Evolutionary conservation across 2,113 vertebrate genomes (phyloP), one percentile per base, ranked within the genome.

Genomic region (Stegastes partitus): DNA sequence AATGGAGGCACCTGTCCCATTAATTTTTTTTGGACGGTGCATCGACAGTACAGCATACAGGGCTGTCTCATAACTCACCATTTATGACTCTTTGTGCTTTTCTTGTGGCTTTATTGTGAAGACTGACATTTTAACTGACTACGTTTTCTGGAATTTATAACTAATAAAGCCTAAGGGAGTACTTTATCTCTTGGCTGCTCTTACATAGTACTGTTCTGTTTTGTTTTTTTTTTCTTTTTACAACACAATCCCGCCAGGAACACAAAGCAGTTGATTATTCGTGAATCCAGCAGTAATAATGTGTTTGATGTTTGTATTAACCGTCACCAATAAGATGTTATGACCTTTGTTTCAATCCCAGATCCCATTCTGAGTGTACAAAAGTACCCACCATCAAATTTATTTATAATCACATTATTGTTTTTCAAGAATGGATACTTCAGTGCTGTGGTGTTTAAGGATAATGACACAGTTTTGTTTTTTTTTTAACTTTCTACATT

Each of bases 1-100:
- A 83, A 83, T 79, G 42, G 73, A 71, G 11, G 47, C 72, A 79
- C 70, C 70, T 87, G 73, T 14, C 54, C 11, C 70, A 57, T 77
- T 85, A 31, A 71, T 65, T 79, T 72, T 39, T 74, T 22, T 44
- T 23, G 7, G 7, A 55, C 56, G 11, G 23, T 55, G 67, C 25
- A 21, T 39, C 11, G 0, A 73, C 55, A 26, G 3, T 21, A 75
- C 28, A 51, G 18, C 25, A 44, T 50, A 26, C 47, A 45, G 19
- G 23, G 44, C 58, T 19, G 23, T 68, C 71, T 45, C 66, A 85
- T 50, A 25, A 44, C 50, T 81, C 39, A 34, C 39, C 37, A 39
- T 66, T 70, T 28, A 62, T 69, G 47, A 59, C 61, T 54, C 18
- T 18, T 12, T 26, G 23, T 26, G 11, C 6, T 28, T 68, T 63